Evolutionary conservation across 1,140 invertebrate genomes (phyloP), one percentile per base, ranked within the genome.

Genomic region (Drosophila varians): DNA sequence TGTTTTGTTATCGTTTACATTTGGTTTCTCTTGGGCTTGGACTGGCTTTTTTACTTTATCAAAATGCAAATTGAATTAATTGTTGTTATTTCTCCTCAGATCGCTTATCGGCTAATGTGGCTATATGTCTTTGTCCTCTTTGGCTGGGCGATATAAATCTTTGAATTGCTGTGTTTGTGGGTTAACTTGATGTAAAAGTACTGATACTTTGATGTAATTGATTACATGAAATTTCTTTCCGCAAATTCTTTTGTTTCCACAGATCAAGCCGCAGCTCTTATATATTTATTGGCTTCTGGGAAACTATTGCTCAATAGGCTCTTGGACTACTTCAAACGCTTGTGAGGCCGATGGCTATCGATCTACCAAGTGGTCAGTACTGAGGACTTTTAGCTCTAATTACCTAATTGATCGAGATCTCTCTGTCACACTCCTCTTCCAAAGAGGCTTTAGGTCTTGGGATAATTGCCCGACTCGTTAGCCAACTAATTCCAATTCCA

Each of bases 51-150:
- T 78, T 70, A 74, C 79, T 73, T 86, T 54, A 75, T 72, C 69
- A 64, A 79, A 86, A 84, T 84, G 80, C 75, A 84, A 84, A 84
- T 84, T 64, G 51, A 76, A 86, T 84, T 86, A 84, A 86, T 86
- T 86, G 80, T 80, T 84, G 79, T 75, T 86, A 83, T 75, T 62
- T 84, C 73, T 58, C 69, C 62, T 60, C 40, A 84, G 80, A 84
- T 86, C 72, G 72, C 28, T 58, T 84, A 84, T 84, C 80, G 80
- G 53, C 34, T 80, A 86, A 84, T 76, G 76, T 72, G 74, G 62
- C 77, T 80, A 86, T 86, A 87, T 87, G 80, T 86, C 80, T 87
- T 77, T 87, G 76, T 84, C 76, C 61, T 14, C 12, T 34, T 47
- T 68, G 31, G 11, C 14, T 36, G 40, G 40, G 31, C 34, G 69